Conservation (phyloP, 2,888 invertebrate species). For the Chloromyia formosa region DNA sequence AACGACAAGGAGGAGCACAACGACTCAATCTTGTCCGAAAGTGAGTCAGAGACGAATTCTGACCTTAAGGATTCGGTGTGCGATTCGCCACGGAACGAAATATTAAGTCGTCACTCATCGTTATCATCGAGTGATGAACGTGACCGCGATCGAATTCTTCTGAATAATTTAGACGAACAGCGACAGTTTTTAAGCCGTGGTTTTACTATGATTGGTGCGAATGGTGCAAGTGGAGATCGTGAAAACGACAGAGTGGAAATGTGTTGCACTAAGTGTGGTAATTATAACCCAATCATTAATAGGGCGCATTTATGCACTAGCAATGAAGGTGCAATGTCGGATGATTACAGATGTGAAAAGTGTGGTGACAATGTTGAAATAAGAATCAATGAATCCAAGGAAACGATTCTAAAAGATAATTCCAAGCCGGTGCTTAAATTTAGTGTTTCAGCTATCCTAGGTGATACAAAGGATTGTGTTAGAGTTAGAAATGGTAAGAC, state of each 20-base stretch:
- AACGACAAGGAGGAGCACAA: constrained; percentile 57
- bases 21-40: constrained; percentile 53
- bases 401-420: constrained; percentile 63
- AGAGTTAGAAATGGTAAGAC: constrained; percentile 64
- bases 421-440: constrained; percentile 86
- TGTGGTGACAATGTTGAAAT: constrained; percentile 53
- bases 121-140: constrained; percentile 51
- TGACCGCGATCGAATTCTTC: constrained; percentile 42
- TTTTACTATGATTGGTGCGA: constrained; percentile 39
- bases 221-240: constrained; percentile 43
- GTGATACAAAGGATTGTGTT: constrained; percentile 66
- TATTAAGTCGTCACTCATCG: constrained; percentile 57
- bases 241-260: constrained; percentile 55
- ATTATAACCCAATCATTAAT: constrained; percentile 51
- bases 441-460: constrained; percentile 91
- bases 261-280: constrained; percentile 59
- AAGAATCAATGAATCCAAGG: constrained; percentile 50
- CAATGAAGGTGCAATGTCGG: constrained; percentile 32
- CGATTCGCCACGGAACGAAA: constrained; percentile 52
- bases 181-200: constrained; percentile 33
- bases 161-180: constrained; percentile 39
- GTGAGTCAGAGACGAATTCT: constrained; percentile 53
- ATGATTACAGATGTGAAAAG: constrained; percentile 59
- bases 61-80: constrained; percentile 56
- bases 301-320: constrained; percentile 16